A percentile compares a stretch with the other conserved stretches of the same genome.
Conservation (phyloP, 2,113 vertebrate genomes). For the Gasterosteus nipponicus region DNA sequence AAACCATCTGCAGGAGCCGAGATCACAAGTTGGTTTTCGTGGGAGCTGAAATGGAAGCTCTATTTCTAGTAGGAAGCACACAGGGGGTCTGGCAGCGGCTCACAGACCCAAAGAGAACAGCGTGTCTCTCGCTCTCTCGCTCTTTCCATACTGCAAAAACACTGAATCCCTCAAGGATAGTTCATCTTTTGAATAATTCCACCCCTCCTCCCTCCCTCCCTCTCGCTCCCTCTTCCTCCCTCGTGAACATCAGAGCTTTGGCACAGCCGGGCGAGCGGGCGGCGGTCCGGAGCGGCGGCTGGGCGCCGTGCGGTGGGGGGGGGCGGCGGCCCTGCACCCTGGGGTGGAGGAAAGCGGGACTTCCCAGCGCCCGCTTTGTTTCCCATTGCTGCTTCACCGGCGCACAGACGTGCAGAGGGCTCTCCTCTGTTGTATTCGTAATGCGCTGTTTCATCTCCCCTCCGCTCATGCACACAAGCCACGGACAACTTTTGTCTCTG, state of each 20-base stretch:
- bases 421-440: constrained; percentile 71
- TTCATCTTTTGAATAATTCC: constrained; percentile 63
- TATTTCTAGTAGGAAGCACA: constrained; percentile 27
- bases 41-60: constrained; percentile 24
- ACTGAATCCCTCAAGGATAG: constrained; percentile 54
- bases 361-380: constrained; percentile 60
- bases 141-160: constrained; percentile 27
- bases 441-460: constrained; percentile 56
- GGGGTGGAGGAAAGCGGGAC: constrained; percentile 66
- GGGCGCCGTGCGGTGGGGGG: constrained; percentile 30
- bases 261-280: constrained; percentile 50
- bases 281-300: constrained; percentile 44
- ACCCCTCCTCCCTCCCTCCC: constrained; percentile 41
- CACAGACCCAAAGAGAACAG: constrained; percentile 31
- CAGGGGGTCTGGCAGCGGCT: constrained; percentile 33
- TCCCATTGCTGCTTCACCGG: constrained; percentile 64
- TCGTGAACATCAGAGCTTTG: constrained; percentile 66
- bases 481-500: constrained; percentile 52
- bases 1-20: constrained; percentile 23
- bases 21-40: constrained; percentile 36
- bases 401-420: constrained; percentile 61
- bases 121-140: constrained; percentile 13
- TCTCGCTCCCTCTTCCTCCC: constrained; percentile 39
- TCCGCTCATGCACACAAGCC: constrained; percentile 39
- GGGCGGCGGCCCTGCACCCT: constrained; percentile 40